Conservation (phyloP, 2,888 invertebrate genomes). For the Drosophila lutescens region DNA sequence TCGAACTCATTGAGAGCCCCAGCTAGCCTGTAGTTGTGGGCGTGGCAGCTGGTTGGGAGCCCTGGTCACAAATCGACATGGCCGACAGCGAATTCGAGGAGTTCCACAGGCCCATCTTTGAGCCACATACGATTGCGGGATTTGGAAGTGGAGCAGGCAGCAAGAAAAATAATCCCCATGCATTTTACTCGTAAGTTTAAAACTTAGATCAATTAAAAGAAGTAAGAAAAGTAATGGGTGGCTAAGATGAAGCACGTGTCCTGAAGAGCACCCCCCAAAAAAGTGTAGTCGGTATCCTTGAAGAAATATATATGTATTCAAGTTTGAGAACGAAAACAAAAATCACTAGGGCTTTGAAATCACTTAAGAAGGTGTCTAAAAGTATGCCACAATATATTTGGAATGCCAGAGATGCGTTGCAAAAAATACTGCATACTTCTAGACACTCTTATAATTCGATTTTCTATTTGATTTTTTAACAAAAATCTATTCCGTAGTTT, state of each 20-base stretch:
- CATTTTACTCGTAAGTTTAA: slow-evolving; percentile 93
- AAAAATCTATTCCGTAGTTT: slow-evolving; percentile 85
- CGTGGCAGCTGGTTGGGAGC: slow-evolving; percentile 57
- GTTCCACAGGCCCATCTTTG: slow-evolving; percentile 88
- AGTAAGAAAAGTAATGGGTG: background rate
- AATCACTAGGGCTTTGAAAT: background rate
- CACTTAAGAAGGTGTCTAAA: background rate
- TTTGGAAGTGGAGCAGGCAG: slow-evolving; percentile 87
- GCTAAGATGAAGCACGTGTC: slow-evolving; percentile 27
- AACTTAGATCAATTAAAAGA: background rate
- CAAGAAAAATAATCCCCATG: slow-evolving; percentile 86
- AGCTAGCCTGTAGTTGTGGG: slow-evolving; percentile 31
- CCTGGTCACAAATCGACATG: slow-evolving; percentile 84
- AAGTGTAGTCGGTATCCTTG: slow-evolving; percentile 19
- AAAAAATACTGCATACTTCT: background rate
- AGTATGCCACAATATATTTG: background rate
- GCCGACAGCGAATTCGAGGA: slow-evolving; percentile 97
- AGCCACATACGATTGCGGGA: slow-evolving; percentile 91
- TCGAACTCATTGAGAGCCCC: background rate
- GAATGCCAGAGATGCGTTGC: too few relatives aligned
- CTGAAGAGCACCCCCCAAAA: slow-evolving; percentile 22
- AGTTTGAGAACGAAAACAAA: background rate
- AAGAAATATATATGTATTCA: slow-evolving; percentile 1
- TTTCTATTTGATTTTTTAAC: background rate
- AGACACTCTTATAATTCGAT: background rate